Conservation (phyloP, 1,140 invertebrate genomes). For the Bicyclus anynana region DNA sequence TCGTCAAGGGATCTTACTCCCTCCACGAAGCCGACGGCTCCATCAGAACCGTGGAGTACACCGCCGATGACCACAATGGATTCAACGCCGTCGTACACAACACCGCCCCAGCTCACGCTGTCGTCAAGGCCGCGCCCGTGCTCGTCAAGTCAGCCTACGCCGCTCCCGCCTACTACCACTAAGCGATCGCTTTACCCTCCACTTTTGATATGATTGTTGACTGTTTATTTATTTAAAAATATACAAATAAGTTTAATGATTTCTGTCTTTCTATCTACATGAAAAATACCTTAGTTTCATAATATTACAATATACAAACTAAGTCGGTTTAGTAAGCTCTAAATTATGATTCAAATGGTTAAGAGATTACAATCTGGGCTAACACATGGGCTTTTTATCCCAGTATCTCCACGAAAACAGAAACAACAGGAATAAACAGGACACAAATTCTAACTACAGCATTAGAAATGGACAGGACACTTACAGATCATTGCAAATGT, state of each 20-base stretch:
- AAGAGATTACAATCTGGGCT: no score
- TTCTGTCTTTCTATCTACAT: background rate
- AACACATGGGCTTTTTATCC: no score
- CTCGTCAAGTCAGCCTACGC: conserved; percentile 15
- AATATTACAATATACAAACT: no score
- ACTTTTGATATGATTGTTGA: background rate
- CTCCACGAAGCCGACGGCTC: conserved; percentile 77
- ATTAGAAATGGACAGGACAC: no score
- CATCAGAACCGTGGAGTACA: conserved; percentile 74
- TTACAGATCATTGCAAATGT: no score
- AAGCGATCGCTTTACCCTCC: conserved; percentile 5
- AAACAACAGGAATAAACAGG: no score
- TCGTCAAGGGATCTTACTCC: conserved; percentile 77
- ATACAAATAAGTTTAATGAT: background rate
- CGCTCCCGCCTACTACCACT: conserved; percentile 17
- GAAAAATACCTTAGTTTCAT: background rate
- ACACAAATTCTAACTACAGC: no score
- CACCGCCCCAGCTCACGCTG: conserved; percentile 23
- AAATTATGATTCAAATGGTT: no score
- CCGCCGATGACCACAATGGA: conserved; percentile 74
- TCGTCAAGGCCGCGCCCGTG: background rate
- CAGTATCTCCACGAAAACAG: no score
- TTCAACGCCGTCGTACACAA: conserved; percentile 77
- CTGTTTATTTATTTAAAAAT: background rate
- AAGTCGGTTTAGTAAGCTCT: no score